phyloP scores from a whole-genome alignment of 92 coral and sea anemone species.

The Zoanthus solanderi region DNA sequence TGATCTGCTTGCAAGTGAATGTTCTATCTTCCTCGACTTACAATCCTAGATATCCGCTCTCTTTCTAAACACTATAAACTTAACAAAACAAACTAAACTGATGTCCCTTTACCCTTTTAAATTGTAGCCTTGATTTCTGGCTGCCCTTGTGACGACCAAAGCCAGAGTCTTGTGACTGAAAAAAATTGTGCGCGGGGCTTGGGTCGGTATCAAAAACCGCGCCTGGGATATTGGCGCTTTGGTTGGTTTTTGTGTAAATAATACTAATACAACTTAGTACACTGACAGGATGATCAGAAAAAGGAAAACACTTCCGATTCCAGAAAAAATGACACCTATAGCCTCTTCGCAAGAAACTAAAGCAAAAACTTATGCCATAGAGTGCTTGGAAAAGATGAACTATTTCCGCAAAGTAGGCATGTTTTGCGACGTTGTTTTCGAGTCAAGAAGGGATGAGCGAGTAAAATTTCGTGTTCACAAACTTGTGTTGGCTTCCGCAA shows the following conservation, averaged over 20 bases:
- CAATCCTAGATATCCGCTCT: too few relatives aligned
- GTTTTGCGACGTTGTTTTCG: conserved; percentile 69
- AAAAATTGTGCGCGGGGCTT: conserved; percentile 2
- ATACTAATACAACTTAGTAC: neutral
- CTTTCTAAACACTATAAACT: too few relatives aligned
- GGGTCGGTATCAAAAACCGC: conserved; percentile 9
- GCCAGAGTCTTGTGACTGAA: neutral
- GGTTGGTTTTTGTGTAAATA: too few relatives aligned
- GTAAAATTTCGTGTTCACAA: conserved; percentile 59
- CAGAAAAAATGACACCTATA: neutral
- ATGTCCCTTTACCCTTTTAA: too few relatives aligned
- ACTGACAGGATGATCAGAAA: neutral
- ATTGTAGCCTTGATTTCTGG: neutral
- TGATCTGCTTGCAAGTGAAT: too few relatives aligned
- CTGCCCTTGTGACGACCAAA: neutral
- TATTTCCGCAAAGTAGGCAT: conserved; percentile 57
- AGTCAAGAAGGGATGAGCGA: conserved; percentile 41
- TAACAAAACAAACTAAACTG: too few relatives aligned
- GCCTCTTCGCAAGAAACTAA: conserved; percentile 2
- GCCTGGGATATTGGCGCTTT: neutral
- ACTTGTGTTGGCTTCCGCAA: conserved; percentile 67
- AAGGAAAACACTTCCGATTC: neutral
- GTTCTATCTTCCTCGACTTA: too few relatives aligned
- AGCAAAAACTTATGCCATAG: conserved; percentile 44
- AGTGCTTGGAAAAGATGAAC: conserved; percentile 62